Base-by-base conservation (phyloP, 2,888 invertebrate species). In the Xestobium rufovillosum region DNA sequence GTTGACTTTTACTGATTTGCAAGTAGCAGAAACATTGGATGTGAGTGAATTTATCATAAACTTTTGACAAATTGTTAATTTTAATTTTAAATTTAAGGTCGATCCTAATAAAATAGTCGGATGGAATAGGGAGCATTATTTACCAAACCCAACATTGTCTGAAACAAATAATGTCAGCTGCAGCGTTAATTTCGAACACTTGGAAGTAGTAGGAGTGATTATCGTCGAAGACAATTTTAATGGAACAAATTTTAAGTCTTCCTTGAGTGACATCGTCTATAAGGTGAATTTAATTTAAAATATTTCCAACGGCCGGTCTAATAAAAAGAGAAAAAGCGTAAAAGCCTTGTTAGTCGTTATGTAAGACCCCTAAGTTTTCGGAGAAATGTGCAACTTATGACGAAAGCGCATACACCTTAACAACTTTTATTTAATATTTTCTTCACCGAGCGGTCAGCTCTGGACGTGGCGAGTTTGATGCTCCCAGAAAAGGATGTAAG, bases 1-100 rank as follows among this genome's bases (percentile, higher is more conserved):
- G 41, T 68, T 71, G 3, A 69, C 65, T 1, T 77, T 78, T 42
- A 60, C 66, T 8, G 60, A 73, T 45, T 56, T 77, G 26, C 67
- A 68, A 51, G 61, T 77, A 0, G 62, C 66, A 0, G 69, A 69
- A 49, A 55, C 50, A 29, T 52, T 76, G 3, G 58, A 68, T 54
- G 76, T 75, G 54, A 41, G 45, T 44, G n/a, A n/a, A n/a, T n/a
- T n/a, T n/a, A n/a, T n/a, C n/a, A 10, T 6, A 10, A 15, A 2
- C 11, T 25, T 4, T 13, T 23, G 12, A n/a, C n/a, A n/a, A n/a
- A 32, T 12, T n/a, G 15, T 12, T 10, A 29, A 31, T 15, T 17
- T 31, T 3, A 25, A 11, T 30, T 31, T n/a, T n/a, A n/a, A n/a
- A n/a, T n/a, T n/a, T n/a, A n/a, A n/a, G 32, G 16, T 39, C 23